phyloP scores from a whole-genome alignment of 2,797 vertebrate genomes.

The Apodemus agrarius region DNA sequence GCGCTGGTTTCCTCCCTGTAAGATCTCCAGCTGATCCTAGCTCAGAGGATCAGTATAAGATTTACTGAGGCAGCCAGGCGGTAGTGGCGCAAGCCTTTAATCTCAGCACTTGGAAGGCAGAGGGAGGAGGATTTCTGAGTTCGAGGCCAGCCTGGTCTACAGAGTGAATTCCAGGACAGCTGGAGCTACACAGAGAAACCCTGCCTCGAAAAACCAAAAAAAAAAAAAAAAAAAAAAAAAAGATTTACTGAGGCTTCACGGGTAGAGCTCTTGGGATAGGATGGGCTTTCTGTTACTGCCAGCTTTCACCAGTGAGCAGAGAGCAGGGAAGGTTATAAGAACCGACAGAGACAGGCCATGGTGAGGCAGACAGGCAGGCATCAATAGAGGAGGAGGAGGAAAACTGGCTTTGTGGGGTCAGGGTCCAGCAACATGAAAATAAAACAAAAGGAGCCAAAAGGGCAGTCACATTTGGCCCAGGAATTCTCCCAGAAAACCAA shows the following conservation, averaged over 20 bases:
- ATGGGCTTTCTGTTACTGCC: neutral
- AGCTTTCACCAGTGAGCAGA: neutral
- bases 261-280: rapidly evolving
- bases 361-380: neutral
- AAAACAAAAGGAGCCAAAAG: neutral
- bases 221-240: too few relatives aligned
- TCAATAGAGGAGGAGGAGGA: rapidly evolving
- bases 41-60: neutral
- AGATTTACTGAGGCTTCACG: neutral
- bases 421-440: too few relatives aligned
- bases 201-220: too few relatives aligned
- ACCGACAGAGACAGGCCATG: rapidly evolving
- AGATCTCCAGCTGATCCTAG: neutral
- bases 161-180: too few relatives aligned
- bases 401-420: too few relatives aligned
- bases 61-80: neutral
- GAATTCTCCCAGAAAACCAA: neutral
- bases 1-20: neutral
- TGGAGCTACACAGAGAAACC: too few relatives aligned
- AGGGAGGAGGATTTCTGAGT: too few relatives aligned
- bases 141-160: too few relatives aligned
- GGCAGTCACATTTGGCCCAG: neutral
- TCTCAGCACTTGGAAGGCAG: too few relatives aligned
- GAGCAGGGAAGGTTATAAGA: neutral
- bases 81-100: too few relatives aligned